Evolutionary conservation across 2,888 invertebrate genomes (phyloP).

Genomic region (Thelaira solivaga): DNA sequence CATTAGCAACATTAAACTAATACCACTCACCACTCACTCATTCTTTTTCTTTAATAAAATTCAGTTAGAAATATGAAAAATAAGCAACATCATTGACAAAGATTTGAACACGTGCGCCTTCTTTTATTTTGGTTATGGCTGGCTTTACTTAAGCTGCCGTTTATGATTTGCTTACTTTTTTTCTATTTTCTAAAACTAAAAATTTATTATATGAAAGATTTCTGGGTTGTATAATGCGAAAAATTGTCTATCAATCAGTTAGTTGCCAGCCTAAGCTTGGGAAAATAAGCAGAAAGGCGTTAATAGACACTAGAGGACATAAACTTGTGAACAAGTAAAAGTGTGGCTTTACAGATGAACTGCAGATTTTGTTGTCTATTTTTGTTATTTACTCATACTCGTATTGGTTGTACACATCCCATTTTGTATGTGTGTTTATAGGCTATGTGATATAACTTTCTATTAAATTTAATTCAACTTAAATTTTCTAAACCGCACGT

Average conservation of each 20-base stretch:
- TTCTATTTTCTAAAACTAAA: neutral
- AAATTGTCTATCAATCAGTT: conserved; percentile 40
- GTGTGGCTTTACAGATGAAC: conserved; percentile 25
- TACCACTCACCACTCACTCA: neutral
- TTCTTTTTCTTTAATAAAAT: too few relatives aligned
- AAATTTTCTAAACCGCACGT: conserved; percentile 47
- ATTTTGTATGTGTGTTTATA: conserved; percentile 9
- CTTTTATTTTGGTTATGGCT: conserved; percentile 51
- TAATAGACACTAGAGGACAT: conserved; percentile 23
- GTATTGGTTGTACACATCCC: neutral
- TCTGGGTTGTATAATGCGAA: conserved; percentile 4
- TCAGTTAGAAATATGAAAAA: conserved; percentile 12
- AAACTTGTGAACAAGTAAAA: neutral
- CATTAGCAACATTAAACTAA: neutral
- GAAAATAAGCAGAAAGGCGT: conserved; percentile 22
- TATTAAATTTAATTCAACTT: conserved; percentile 29
- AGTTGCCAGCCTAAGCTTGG: neutral
- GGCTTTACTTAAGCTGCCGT: conserved; percentile 51
- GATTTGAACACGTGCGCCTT: conserved; percentile 48
- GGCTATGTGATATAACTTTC: neutral
- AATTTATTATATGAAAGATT: neutral
- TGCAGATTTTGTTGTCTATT: conserved; percentile 8
- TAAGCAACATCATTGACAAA: neutral
- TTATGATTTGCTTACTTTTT: conserved; percentile 13
- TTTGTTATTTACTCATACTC: conserved; percentile 34